Evolutionary conservation across 2,888 invertebrate species (phyloP).

Genomic region (Heliconius hortense): DNA sequence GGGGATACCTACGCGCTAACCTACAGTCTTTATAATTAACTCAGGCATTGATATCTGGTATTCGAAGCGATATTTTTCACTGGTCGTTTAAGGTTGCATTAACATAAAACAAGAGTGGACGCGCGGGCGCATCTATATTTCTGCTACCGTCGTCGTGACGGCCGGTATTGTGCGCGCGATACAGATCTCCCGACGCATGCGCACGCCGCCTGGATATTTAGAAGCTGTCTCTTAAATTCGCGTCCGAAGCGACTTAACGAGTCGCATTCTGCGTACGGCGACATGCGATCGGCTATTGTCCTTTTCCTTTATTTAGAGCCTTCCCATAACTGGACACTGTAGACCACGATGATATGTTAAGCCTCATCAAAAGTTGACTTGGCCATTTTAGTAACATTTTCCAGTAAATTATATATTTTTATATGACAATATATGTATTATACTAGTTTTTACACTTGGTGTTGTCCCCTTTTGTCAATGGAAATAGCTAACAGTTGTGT

Average conservation of each 20-base stretch:
- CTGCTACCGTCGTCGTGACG: conserved; percentile 79
- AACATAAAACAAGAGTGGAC: conserved; percentile 78
- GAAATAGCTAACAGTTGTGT: too few relatives aligned
- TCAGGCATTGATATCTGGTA: conserved; percentile 59
- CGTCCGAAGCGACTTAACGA: conserved; percentile 71
- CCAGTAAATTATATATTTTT: not conserved
- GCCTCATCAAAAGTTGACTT: conserved; percentile 30
- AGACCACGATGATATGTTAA: conserved; percentile 36
- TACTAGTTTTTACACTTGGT: too few relatives aligned
- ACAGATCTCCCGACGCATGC: conserved; percentile 76
- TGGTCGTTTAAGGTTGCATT: conserved; percentile 70
- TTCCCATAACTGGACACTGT: conserved; percentile 50
- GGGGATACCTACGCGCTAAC: conserved; percentile 26
- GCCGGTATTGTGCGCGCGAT: conserved; percentile 77
- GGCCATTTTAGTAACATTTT: not conserved
- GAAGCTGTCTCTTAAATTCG: conserved; percentile 78
- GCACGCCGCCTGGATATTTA: conserved; percentile 75
- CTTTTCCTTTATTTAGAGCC: conserved; percentile 57
- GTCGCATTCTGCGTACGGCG: conserved; percentile 71
- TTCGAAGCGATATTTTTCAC: conserved; percentile 72
- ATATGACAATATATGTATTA: not conserved
- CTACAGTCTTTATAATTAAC: conserved; percentile 36
- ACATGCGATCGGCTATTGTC: conserved; percentile 73
- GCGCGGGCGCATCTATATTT: conserved; percentile 76
- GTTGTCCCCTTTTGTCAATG: too few relatives aligned